Evolutionary conservation across 2,113 vertebrate genomes (phyloP).

Genomic region (Microtus oregoni): DNA sequence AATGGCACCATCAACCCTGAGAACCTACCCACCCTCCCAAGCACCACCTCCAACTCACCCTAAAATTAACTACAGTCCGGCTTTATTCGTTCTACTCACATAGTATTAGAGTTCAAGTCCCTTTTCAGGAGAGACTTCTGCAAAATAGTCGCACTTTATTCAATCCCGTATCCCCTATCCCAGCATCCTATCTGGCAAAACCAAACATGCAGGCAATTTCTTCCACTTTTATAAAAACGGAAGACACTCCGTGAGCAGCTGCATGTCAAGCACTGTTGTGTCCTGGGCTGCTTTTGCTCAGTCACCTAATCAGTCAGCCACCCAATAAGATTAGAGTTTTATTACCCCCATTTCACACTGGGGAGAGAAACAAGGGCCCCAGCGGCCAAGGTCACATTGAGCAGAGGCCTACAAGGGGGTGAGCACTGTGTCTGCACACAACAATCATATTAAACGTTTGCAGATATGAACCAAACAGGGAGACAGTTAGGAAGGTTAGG

Average conservation of each 20-base stretch:
- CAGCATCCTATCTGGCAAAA: neutral
- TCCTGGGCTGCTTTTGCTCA: neutral
- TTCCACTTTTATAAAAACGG: neutral
- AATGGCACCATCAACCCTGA: neutral
- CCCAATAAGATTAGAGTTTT: neutral
- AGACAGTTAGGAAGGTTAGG: neutral
- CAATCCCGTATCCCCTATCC: neutral
- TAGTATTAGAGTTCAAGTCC: neutral
- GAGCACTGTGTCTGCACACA: neutral
- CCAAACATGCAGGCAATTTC: neutral
- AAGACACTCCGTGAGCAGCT: neutral
- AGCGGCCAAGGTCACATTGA: neutral
- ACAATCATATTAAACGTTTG: neutral
- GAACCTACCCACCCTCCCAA: neutral
- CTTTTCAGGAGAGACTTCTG: neutral
- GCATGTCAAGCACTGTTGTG: neutral
- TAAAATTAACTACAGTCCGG: neutral
- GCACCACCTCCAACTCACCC: neutral
- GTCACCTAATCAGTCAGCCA: neutral
- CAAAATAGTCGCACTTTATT: neutral
- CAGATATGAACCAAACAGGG: neutral
- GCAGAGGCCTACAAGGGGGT: neutral
- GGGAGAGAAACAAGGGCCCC: neutral
- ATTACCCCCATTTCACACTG: conserved; percentile 7
- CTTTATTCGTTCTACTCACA: neutral